Evolutionary conservation across 1,140 invertebrate genomes (phyloP), one percentile per base, ranked within the genome.

Genomic region (Aphelinus atriplicis): DNA sequence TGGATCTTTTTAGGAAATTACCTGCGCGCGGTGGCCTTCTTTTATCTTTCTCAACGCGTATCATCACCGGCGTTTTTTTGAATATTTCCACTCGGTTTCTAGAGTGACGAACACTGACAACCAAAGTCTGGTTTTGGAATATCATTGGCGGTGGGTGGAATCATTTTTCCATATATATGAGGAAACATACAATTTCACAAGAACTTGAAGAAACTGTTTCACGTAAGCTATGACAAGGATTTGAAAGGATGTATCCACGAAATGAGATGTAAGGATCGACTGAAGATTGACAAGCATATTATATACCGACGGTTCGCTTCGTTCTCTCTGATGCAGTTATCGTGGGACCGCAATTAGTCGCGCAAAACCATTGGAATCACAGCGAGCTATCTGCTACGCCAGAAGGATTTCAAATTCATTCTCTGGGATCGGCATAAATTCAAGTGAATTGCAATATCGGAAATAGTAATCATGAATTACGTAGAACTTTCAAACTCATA

Each of bases 1-100:
- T 84, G 83, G 83, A 84, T 84, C 82, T 81, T 78, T 82, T 81
- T 81, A 82, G 78, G 80, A 83, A 84, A 83, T 84, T 84, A 84
- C 81, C 78, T 78, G 26, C 2, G 26, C n/a, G 48, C n/a, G n/a
- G 60, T 62, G 46, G 53, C 53, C 5, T 45, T 53, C 66, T 47
- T 43, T 56, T 57, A 9, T 70, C 48, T 42, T 26, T 42, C 60
- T 26, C 26, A 26, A 26, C 26, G 26, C 26, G 26, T 26, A 55
- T 66, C 26, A 43, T 45, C 42, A 9, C 10, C 47, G 1, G 64
- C 7, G 43, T 51, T 55, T 45, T 66, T 53, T 55, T 42, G 43
- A 42, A 48, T n/a, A n/a, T 7, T 57, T 7, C n/a, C 60, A 9
- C 60, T 43, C 45, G 5, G 26, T 60, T 60, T 60, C 26, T 0